A percentile compares a stretch with the other conserved stretches of the same genome.
Evolutionary conservation across 2,888 invertebrate genomes (phyloP).

Genomic region (Tanypteryx hageni): DNA sequence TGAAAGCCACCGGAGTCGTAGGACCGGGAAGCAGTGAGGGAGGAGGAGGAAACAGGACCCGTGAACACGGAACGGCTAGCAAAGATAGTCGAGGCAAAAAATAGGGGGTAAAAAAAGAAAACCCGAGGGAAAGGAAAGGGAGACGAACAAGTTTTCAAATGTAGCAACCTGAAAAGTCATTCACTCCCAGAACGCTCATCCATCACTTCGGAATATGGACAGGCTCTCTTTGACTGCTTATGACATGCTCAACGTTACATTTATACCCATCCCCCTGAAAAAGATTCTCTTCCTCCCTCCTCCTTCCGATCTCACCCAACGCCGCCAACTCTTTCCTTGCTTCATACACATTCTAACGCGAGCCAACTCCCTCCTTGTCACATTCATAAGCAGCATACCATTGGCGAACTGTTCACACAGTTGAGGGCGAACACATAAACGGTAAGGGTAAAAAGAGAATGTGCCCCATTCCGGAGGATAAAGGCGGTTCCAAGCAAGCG

Average conservation of each 20-base stretch:
- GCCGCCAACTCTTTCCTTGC: constrained; percentile 21
- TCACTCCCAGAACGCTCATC: constrained; percentile 48
- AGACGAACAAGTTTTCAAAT: constrained; percentile 57
- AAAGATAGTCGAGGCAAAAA: constrained; percentile 29
- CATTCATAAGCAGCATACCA: constrained; percentile 50
- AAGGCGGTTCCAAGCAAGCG: constrained; percentile 1
- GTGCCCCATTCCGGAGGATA: constrained; percentile 4
- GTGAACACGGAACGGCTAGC: constrained; percentile 53
- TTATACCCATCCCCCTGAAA: constrained; percentile 25
- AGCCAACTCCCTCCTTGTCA: constrained; percentile 31
- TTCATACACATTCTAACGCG: constrained; percentile 1
- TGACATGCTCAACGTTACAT: constrained; percentile 40
- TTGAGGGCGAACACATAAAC: constrained; percentile 16
- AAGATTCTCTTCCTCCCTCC: neutral
- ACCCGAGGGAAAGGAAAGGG: neutral
- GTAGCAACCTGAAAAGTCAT: constrained; percentile 52
- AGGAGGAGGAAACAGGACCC: constrained; percentile 46
- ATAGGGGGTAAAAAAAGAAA: neutral
- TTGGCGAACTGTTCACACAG: constrained; percentile 53
- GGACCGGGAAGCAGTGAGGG: neutral
- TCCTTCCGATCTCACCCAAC: neutral
- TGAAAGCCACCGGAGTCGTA: constrained; percentile 3
- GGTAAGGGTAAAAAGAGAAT: neutral
- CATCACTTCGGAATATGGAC: constrained; percentile 50
- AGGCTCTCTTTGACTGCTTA: constrained; percentile 55